Percentiles rank a stretch among this genome's conserved stretches.
Evolutionary conservation across 2,888 invertebrate species (phyloP).

Genomic region (Dryocosmus kuriphilus): DNA sequence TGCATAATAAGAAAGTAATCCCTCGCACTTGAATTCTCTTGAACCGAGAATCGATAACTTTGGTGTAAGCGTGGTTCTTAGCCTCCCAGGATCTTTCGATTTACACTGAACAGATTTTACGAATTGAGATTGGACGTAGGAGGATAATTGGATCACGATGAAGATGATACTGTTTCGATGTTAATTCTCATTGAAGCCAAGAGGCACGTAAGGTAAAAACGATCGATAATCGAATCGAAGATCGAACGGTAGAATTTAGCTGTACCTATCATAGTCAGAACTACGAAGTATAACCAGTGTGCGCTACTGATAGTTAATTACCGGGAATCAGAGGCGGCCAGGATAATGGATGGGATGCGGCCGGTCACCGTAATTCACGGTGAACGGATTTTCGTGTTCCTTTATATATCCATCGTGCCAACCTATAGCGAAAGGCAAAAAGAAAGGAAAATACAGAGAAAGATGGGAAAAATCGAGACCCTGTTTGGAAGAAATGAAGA

Average conservation of each 20-base stretch:
- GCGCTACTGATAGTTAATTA: slow-evolving; percentile 73
- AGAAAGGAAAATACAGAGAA: slow-evolving; percentile 16
- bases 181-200: slow-evolving; percentile 18
- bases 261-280: slow-evolving; percentile 9
- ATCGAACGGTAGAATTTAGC: slow-evolving; percentile 22
- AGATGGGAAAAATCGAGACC: background rate
- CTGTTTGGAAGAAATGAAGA: background rate
- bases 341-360: slow-evolving; percentile 72
- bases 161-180: slow-evolving; percentile 33
- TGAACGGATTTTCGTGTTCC: slow-evolving; percentile 73
- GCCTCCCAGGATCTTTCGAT: slow-evolving; percentile 10
- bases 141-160: slow-evolving; percentile 39
- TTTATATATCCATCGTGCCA: slow-evolving; percentile 60
- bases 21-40: slow-evolving; percentile 27
- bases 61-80: slow-evolving; percentile 16
- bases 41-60: slow-evolving; percentile 37
- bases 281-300: slow-evolving; percentile 37
- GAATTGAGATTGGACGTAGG: slow-evolving; percentile 24
- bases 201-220: slow-evolving; percentile 29
- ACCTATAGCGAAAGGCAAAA: slow-evolving; percentile 22
- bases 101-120: slow-evolving; percentile 14
- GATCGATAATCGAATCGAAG: slow-evolving; percentile 38
- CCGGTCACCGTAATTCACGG: slow-evolving; percentile 73
- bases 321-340: slow-evolving; percentile 69
- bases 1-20: slow-evolving; percentile 35